These are phyloP conservation scores for Helarctos malayanus DNA, from an alignment of 2,797 vertebrate species.

Conservation along the genomic window DNA sequence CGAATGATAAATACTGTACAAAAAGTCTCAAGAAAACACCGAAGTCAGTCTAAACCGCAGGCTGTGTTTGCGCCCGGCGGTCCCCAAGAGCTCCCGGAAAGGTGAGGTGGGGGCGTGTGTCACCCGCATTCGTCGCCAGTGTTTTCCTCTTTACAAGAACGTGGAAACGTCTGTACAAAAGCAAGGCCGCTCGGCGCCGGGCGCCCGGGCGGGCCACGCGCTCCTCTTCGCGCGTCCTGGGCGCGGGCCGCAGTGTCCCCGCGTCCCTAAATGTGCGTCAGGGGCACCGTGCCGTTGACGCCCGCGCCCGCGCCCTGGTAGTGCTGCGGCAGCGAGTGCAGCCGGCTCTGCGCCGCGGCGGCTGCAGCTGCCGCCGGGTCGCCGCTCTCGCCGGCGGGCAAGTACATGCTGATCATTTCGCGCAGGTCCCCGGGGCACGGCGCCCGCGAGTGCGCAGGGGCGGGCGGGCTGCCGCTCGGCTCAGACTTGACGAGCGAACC, in stretches of 20 bases:
- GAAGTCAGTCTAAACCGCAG: slow-evolving; percentile 91
- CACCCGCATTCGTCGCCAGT: slow-evolving; percentile 55
- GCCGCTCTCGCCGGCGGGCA: slow-evolving; percentile 95
- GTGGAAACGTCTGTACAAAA: slow-evolving; percentile 96
- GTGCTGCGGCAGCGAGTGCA: slow-evolving; percentile 97
- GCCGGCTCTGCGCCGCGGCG: slow-evolving; percentile 95
- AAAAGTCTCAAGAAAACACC: slow-evolving; percentile 91
- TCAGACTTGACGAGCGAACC: slow-evolving; percentile 97
- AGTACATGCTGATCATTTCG: slow-evolving; percentile 99
- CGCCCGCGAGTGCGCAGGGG: slow-evolving; percentile 95
- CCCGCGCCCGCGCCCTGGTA: slow-evolving; percentile 97
- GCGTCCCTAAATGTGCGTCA: slow-evolving; percentile 92
- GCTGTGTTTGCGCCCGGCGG: slow-evolving; percentile 86
- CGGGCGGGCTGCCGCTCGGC: slow-evolving; percentile 97
- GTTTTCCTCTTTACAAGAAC: slow-evolving; percentile 91
- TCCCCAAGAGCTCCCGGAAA: slow-evolving; percentile 87
- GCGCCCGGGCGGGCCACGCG: background rate
- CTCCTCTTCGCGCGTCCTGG: background rate
- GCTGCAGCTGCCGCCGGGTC: slow-evolving; percentile 93
- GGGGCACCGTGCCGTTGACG: slow-evolving; percentile 98
- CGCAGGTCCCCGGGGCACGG: slow-evolving; percentile 98
- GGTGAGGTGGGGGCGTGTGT: slow-evolving; percentile 38
- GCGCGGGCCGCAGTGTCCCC: background rate
- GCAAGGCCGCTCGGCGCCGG: slow-evolving; percentile 52
- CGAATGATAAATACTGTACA: slow-evolving; percentile 93